Conservation (phyloP, 2,113 vertebrate genomes). For the Acrocephalus kingi region DNA sequence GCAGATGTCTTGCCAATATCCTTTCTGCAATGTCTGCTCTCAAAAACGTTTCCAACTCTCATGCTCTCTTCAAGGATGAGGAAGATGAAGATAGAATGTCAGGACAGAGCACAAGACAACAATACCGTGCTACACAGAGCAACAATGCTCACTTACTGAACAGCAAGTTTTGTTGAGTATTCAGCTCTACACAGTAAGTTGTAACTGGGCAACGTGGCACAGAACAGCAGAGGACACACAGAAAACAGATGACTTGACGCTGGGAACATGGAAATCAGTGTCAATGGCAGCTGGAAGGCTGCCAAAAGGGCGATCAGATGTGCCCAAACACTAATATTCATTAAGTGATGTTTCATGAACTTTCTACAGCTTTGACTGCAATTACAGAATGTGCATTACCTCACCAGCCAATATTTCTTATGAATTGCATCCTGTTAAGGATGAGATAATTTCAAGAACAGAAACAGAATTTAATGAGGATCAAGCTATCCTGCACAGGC, state of each 20-base stretch:
- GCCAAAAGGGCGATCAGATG: not conserved
- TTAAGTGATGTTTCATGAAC: conserved; percentile 27
- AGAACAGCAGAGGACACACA: not conserved
- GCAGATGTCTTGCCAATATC: not conserved
- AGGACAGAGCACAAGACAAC: not conserved
- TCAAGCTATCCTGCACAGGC: not conserved
- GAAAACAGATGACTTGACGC: not conserved
- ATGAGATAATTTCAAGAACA: conserved; percentile 31
- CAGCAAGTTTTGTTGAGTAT: not conserved
- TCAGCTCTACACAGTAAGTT: not conserved
- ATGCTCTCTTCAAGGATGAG: not conserved
- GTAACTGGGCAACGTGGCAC: not conserved
- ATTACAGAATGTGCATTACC: conserved; percentile 22
- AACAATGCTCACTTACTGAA: not conserved
- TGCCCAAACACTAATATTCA: not conserved
- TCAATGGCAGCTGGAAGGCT: not conserved
- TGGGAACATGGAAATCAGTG: not conserved
- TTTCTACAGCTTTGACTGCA: not conserved
- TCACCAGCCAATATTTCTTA: conserved; percentile 16
- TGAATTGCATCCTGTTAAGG: conserved; percentile 32
- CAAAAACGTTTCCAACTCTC: not conserved
- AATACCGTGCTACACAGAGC: not conserved
- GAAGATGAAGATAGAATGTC: not conserved
- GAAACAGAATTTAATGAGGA: not conserved
- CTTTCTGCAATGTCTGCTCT: not conserved